Conservation (phyloP, 2,797 vertebrate species). For the Carapus acus region DNA sequence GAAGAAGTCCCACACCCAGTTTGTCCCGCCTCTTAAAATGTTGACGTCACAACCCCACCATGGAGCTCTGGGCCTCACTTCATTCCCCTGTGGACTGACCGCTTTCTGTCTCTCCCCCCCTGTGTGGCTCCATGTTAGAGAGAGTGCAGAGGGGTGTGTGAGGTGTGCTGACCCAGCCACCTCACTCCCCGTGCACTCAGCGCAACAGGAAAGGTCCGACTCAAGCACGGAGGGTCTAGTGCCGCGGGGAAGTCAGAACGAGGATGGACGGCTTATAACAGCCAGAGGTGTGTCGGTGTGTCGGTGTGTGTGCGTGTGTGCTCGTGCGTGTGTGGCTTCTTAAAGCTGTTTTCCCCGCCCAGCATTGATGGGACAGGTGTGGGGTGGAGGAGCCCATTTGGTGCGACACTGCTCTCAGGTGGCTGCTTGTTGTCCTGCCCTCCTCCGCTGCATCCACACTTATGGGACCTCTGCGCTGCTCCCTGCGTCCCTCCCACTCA, state of each 20-base stretch:
- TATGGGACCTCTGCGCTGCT: constrained; percentile 4
- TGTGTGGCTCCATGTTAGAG: constrained; percentile 78
- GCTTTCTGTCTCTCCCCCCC: constrained; percentile 28
- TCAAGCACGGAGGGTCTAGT: constrained; percentile 51
- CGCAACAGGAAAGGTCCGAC: constrained; percentile 45
- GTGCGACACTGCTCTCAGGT: constrained; percentile 3
- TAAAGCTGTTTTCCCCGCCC: constrained; percentile 42
- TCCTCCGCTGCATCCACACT: constrained; percentile 4
- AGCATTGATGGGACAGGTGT: constrained; percentile 46
- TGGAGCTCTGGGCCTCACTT: constrained; percentile 34
- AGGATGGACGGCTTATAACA: constrained; percentile 39
- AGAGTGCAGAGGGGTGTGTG: constrained; percentile 87
- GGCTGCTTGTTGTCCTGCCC: constrained; percentile 41
- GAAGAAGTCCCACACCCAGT: constrained; percentile 36
- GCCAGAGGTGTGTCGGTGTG: constrained; percentile 16
- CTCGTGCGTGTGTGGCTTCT: too few species aligned
- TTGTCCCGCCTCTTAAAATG: constrained; percentile 48
- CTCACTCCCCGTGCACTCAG: constrained; percentile 57
- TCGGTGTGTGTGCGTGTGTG: too few species aligned
- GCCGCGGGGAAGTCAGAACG: constrained; percentile 42
- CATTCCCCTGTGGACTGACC: constrained; percentile 3
- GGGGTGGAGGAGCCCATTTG: constrained; percentile 54
- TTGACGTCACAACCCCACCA: constrained; percentile 52
- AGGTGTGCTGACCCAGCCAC: constrained; percentile 79
- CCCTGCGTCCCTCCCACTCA: constrained; percentile 3